Evolutionary conservation across 1,140 invertebrate genomes (phyloP).

Genomic region (Aphaenogaster ashmeadi): DNA sequence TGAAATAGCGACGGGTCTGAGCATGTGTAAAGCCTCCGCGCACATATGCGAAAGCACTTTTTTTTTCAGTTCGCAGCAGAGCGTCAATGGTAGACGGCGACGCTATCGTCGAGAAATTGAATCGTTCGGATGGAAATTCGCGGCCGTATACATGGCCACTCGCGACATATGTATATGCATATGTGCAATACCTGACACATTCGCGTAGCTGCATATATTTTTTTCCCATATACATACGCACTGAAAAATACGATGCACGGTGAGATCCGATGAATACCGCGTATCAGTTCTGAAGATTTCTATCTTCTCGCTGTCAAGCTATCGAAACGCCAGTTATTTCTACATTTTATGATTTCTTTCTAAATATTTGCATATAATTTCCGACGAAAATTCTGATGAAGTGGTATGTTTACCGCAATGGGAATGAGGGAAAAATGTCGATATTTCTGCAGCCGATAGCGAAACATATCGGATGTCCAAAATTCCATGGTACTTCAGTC

Average conservation of each 20-base stretch:
- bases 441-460: not conserved
- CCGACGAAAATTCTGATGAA: not conserved
- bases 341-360: not conserved
- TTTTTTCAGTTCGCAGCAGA: constrained; percentile 39
- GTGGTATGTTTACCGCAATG: not conserved
- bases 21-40: not conserved
- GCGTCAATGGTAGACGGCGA: constrained; percentile 53
- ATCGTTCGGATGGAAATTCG: constrained; percentile 78
- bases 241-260: not conserved
- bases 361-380: constrained; percentile 42
- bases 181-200: not conserved
- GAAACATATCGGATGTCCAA: not conserved
- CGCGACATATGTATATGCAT: constrained; percentile 32
- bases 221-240: constrained; percentile 2
- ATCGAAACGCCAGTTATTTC: constrained; percentile 12
- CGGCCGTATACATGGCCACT: constrained; percentile 12
- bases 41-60: not conserved
- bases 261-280: not conserved
- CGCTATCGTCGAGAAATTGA: constrained; percentile 75
- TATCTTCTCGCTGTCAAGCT: not conserved
- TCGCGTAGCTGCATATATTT: constrained; percentile 32
- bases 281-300: constrained; percentile 17
- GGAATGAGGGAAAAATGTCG: not conserved
- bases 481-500: not conserved
- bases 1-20: constrained; percentile 25